Base-by-base conservation (phyloP, 2,888 invertebrate genomes). In the Elysia crispata region DNA sequence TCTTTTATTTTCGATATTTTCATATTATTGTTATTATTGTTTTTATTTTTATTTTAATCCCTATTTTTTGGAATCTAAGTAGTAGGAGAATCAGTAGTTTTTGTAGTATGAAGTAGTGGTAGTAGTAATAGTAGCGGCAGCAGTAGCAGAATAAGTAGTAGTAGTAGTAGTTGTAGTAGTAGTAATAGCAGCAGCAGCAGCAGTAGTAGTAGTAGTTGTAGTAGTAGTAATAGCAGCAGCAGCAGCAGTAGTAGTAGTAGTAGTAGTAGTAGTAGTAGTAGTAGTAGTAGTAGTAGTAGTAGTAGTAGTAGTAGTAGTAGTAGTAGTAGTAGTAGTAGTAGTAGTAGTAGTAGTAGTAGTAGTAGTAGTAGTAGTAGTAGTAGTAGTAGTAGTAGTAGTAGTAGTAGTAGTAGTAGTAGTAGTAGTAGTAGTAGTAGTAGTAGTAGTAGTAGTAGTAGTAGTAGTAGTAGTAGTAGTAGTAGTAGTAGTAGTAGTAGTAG, bases 181-280 rank as follows among this genome's bases (percentile, higher is more conserved):
- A 75, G 80, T 81, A 62, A 70, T 81, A 79, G 76, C 70, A 72
- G 79, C 74, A 82, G 79, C 69, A 74, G 77, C 74, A 78, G 74
- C 23, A 77, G 78, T 74, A 80, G 80, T 76, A 77, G 82, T 77
- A 79, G 81, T 79, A 75, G 79, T 79, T 70, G 83, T 79, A 79
- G 77, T 25, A 81, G 77, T 76, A 80, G 80, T 76, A 82, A 76
- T 74, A 81, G 41, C 20, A 5, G 49, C 30, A 50, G 54, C 31
- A 31, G 25, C 31, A n/a, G 25, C 15, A 33, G 80, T 67, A 77
- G 80, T 77, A 80, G 80, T 73, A 78, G 72, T 77, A 77, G 78
- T 74, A 81, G 78, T 73, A 74, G 54, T 54, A 18, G 54, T 54
- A 54, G 54, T 54, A 18, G 80, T 54, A 28, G 76, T 41, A 78